Evolutionary conservation across 1,140 invertebrate genomes (phyloP), one percentile per base, ranked within the genome.

Genomic region (honey bee (Apis mellifera)): DNA sequence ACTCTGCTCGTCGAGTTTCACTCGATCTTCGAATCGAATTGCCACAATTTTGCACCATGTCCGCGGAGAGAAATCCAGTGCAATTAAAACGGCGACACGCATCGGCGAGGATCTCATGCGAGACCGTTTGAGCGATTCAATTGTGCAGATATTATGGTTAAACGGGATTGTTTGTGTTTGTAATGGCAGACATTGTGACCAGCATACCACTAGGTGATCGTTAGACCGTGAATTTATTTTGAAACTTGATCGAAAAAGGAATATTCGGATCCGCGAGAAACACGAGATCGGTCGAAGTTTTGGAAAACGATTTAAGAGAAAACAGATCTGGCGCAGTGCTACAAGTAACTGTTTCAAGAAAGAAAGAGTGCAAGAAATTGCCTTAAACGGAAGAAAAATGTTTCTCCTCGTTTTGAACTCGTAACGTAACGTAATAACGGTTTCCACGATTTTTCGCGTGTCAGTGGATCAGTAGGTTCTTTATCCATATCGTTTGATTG

Each of bases 401-500:
- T 17, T n/a, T 57, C 11, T 17, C 7, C 9, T 17, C 15, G 12
- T 57, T n/a, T 9, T 64, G 48, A 69, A 59, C 62, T 73, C 62
- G 66, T 62, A 59, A 71, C 11, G 70, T 64, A 69, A 21, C 19
- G n/a, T 75, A 59, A 69, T 81, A 87, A 84, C 73, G 84, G 76
- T 86, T 86, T 48, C 52, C 54, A 42, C 59, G 57, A 66, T 83
- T 88, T 82, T 87, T 84, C 79, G 68, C 69, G 73, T 85, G 66
- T 87, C 72, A 83, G 72, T 88, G 66, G 79, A 80, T 82, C 76
- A 87, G 55, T 85, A 23, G 77, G 83, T 84, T 88, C 78, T 85
- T 64, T 69, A 57, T 21, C 15, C 48, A 21, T 54, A 32, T 15
- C 77, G 77, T 73, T 70, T 71, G 77, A 9, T 23, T 57, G 26